phyloP scores from a whole-genome alignment of 92 coral and sea anemone genomes.

The Virgularia gustaviana region DNA sequence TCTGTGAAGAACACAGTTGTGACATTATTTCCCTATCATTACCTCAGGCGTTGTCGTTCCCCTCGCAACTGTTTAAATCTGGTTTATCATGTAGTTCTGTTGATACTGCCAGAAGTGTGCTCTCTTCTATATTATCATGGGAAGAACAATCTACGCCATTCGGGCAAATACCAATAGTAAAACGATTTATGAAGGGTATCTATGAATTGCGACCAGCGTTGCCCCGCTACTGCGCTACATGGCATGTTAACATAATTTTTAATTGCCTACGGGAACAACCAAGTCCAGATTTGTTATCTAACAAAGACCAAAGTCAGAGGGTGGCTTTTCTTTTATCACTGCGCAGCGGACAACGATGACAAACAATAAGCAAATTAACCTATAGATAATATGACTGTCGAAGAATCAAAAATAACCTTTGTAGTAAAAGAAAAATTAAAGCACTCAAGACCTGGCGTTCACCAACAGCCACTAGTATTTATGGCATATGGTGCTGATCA shows the following conservation, averaged over 20 bases:
- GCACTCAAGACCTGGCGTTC: slow-evolving; percentile 17
- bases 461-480: not conserved
- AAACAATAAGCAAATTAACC: slow-evolving; percentile 7
- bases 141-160: too few species aligned
- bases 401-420: not conserved
- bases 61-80: too few species aligned
- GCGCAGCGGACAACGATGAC: slow-evolving; percentile 43
- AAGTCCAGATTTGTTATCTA: not conserved
- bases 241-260: not conserved
- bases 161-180: too few species aligned
- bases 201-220: not conserved
- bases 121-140: too few species aligned
- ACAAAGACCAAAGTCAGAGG: slow-evolving; percentile 20
- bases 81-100: too few species aligned
- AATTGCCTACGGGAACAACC: slow-evolving; percentile 2
- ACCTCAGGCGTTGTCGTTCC: slow-evolving; percentile 33
- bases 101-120: too few species aligned
- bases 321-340: slow-evolving; percentile 9
- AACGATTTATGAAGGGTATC: too few species aligned
- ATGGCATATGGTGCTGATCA: not conserved
- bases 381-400: not conserved
- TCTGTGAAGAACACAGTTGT: slow-evolving; percentile 34
- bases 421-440: slow-evolving; percentile 12
- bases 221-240: too few species aligned
- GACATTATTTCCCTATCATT: slow-evolving; percentile 28